Evolutionary conservation across 2,113 vertebrate species (phyloP), one percentile per base, ranked within the genome.

Genomic region (Oenanthe oenanthe): DNA sequence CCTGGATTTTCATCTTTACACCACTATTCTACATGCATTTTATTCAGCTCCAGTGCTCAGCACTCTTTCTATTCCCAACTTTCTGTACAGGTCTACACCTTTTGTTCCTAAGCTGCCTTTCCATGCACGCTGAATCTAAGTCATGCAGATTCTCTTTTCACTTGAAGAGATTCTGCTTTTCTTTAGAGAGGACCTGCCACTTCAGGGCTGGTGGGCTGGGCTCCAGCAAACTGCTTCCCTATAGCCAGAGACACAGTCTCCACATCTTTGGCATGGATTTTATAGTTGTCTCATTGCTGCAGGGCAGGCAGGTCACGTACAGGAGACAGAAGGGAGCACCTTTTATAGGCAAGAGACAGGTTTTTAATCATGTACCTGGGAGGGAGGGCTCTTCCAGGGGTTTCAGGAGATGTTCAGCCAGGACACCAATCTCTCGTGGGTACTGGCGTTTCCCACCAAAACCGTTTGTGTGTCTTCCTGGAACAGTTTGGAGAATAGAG

Each of bases 311-410:
- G 57, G 57, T 79, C 62, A 54, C 50, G 68, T 57, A 57, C 2
- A 68, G 25, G 12, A 51, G 31, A 28, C 17, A 31, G 61, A 75
- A 71, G 6, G 22, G 24, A 91, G 31, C 31, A 51, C 1, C 9
- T 81, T 56, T 67, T 29, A 31, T 3, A 72, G 28, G 2, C 28
- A 66, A 74, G 51, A 63, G n/a, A 40, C 15, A 61, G 12, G 6
- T 51, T 77, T 86, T 19, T n/a, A 76, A 54, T 34, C n/a, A 29
- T 2, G 17, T 87, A 99, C 99, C 98, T 98, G 98, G 98, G 80
- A 97, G 92, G n/a, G 98, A 98, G 8, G 98, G 98, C 83, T 99
- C 98, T 77, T 98, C 98, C 63, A 98, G 93, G 15, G 98, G 98
- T 72, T 97, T 98, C 71, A 98, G 96, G 79, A 97, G 97, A 34